Conservation (phyloP, 2,113 vertebrate genomes). For the Pelvicachromis taeniatus region DNA sequence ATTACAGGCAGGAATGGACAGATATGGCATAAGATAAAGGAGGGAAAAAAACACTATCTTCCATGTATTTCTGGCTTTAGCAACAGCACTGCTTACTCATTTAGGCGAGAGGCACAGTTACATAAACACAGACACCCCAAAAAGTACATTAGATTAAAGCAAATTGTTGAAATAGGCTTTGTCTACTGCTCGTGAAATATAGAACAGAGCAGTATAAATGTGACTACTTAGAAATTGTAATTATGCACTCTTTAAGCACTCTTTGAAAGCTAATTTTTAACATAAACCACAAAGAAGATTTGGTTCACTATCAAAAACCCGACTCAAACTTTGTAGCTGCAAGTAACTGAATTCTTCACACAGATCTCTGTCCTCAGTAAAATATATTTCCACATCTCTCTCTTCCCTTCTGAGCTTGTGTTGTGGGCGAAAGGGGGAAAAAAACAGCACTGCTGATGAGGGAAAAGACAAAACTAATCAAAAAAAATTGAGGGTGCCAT, state of each 20-base stretch:
- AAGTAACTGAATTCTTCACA: conserved; percentile 27
- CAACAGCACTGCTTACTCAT: conserved; percentile 1
- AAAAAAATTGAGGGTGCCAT: conserved; percentile 43
- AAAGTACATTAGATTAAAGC: not conserved
- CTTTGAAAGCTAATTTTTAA: not conserved
- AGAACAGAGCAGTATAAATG: not conserved
- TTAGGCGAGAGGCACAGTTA: not conserved
- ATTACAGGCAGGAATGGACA: conserved; percentile 53
- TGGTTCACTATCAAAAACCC: conserved; percentile 5
- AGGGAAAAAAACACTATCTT: not conserved
- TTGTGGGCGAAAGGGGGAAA: not conserved
- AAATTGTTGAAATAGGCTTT: conserved; percentile 1
- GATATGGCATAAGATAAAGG: conserved; percentile 35
- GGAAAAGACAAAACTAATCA: conserved; percentile 57
- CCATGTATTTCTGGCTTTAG: conserved; percentile 25
- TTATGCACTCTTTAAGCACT: not conserved
- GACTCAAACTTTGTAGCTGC: not conserved
- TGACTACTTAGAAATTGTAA: not conserved
- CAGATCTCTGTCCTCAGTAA: not conserved
- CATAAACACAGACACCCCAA: not conserved
- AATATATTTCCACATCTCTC: not conserved
- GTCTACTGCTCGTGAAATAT: not conserved
- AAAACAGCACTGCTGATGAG: conserved; percentile 27
- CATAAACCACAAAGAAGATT: not conserved
- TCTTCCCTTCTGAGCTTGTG: not conserved